Conservation (phyloP, 2,113 vertebrate species). For the Daboia siamensis region DNA sequence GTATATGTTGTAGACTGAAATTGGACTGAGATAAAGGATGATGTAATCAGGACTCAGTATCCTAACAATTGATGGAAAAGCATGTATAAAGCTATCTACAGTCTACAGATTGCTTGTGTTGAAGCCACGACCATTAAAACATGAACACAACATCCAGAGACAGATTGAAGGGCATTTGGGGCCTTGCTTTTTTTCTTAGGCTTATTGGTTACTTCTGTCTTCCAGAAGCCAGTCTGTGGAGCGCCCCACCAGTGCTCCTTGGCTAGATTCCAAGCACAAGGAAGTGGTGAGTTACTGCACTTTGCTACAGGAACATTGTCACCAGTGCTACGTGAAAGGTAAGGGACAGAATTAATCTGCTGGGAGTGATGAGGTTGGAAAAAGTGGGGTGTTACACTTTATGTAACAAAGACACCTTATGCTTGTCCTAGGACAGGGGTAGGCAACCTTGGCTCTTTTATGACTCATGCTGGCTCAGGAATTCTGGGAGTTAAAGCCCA, state of each 20-base stretch:
- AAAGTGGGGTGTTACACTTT: background rate
- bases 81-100: background rate
- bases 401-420: background rate
- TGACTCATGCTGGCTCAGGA: no score
- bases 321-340: conserved; percentile 92
- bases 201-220: background rate
- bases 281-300: conserved; percentile 88
- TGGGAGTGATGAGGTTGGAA: background rate
- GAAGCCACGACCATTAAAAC: no score
- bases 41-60: background rate
- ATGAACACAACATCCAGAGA: background rate
- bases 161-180: background rate
- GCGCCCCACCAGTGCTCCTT: conserved; percentile 77
- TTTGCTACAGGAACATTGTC: conserved; percentile 90
- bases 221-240: conserved; percentile 86
- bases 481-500: no score
- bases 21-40: background rate
- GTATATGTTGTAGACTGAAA: background rate
- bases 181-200: background rate
- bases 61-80: background rate
- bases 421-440: background rate
- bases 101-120: background rate
- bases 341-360: conserved; percentile 8
- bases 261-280: conserved; percentile 88
- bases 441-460: no score